phyloP scores from a whole-genome alignment of 2,888 invertebrate genomes.

The Lithodes maja region DNA sequence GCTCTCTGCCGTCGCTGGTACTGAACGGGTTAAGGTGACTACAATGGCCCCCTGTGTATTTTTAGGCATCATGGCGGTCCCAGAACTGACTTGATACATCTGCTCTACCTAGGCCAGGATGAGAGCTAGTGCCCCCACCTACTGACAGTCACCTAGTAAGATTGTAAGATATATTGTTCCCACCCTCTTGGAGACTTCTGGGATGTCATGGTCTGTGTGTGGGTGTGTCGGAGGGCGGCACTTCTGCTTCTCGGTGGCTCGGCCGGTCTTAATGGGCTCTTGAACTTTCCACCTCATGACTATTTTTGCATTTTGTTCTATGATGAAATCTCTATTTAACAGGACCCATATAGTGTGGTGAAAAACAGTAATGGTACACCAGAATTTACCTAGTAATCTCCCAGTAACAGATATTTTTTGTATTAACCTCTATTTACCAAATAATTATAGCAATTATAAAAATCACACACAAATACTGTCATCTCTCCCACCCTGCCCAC shows the following conservation, averaged over 20 bases:
- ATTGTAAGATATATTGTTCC: conserved; percentile 9
- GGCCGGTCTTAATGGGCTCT: neutral
- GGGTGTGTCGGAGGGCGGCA: conserved; percentile 38
- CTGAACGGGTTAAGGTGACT: neutral
- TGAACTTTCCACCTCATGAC: too few species aligned
- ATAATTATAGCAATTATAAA: too few species aligned
- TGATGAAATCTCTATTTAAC: too few species aligned
- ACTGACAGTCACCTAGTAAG: conserved; percentile 55
- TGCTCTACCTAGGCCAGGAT: conserved; percentile 60
- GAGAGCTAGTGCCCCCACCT: conserved; percentile 46
- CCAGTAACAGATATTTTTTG: too few species aligned
- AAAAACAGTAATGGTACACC: too few species aligned
- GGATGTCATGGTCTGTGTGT: conserved; percentile 20
- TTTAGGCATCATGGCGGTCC: conserved; percentile 56
- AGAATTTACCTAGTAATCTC: too few species aligned
- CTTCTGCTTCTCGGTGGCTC: conserved; percentile 52
- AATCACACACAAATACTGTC: too few species aligned
- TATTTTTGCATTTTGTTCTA: too few species aligned
- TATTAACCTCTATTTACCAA: too few species aligned
- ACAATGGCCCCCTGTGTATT: conserved; percentile 23
- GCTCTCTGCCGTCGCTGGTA: too few species aligned
- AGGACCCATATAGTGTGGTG: too few species aligned
- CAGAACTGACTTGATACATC: conserved; percentile 55
- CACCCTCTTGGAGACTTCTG: conserved; percentile 31
- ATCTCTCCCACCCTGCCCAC: too few species aligned